Base-by-base conservation (phyloP, 1,140 invertebrate species). In the Drosophila nannoptera region DNA sequence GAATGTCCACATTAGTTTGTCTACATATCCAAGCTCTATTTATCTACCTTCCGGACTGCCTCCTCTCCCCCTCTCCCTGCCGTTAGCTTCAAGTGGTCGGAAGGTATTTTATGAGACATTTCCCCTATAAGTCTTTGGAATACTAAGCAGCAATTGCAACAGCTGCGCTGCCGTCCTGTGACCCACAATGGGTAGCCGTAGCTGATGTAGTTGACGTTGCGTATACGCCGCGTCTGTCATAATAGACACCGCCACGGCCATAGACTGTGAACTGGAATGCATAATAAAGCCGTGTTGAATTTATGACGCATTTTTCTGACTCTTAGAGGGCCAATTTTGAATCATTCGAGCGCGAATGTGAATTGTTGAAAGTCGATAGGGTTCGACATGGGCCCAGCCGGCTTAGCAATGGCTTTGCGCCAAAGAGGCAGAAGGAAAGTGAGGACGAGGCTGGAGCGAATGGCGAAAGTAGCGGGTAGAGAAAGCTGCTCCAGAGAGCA, bases 71-170 rank as follows among this genome's bases (percentile, higher is more conserved):
- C 7, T 9, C 32, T 29, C 12, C 0, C n/a, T 32, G 11, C 42
- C 31, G 9, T 77, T 74, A 61, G 68, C 52, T 40, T 29, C 48
- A 33, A 69, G 60, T 64, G 46, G 70, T 46, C 52, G 48, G 46
- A 31, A 62, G 53, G 48, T 40, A 48, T 48, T 54, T 55, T 62
- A 49, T 69, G 66, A 55, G 58, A 50, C 59, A 54, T 55, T 59
- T 69, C 43, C 62, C 49, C 59, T 43, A 49, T 56, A 11, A 63
- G 58, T 8, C 36, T 60, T 45, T 45, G 31, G 7, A 40, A 32
- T 32, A 48, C 59, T 48, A 14, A 55, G 7, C 45, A 32, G 46
- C 31, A 9, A 35, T 5, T 16, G 55, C 40, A 58, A 5, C 31
- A 11, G 12, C 31, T 45, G 53, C 35, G 50, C 11, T 53, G 14